Evolutionary conservation across 1,140 invertebrate species (phyloP).

Genomic region (Trachymyrmex cornetzi): DNA sequence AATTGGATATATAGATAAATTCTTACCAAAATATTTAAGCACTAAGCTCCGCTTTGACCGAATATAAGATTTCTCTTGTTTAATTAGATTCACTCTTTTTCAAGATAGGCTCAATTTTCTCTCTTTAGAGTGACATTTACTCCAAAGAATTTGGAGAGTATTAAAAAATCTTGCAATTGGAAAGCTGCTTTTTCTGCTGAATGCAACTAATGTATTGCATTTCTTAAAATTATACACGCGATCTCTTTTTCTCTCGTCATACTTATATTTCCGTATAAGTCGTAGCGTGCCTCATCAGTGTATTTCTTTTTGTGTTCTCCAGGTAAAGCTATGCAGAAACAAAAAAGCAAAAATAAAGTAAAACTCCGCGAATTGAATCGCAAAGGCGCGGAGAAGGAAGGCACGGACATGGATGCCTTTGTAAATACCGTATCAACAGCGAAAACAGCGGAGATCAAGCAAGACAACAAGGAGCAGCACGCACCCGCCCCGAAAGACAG

Average conservation of each 20-base stretch:
- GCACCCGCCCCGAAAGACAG: slow-evolving; percentile 63
- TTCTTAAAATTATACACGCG: neutral
- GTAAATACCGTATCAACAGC: slow-evolving; percentile 77
- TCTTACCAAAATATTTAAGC: too few relatives aligned
- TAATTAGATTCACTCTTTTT: too few relatives aligned
- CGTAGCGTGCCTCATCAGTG: neutral
- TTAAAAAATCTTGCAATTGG: too few relatives aligned
- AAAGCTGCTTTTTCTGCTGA: too few relatives aligned
- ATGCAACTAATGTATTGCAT: neutral
- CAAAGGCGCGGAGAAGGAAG: slow-evolving; percentile 86
- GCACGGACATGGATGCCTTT: slow-evolving; percentile 87
- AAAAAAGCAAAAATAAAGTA: slow-evolving; percentile 83
- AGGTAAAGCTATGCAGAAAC: slow-evolving; percentile 85
- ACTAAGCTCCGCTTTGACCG: too few relatives aligned
- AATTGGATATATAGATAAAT: too few relatives aligned
- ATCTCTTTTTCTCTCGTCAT: neutral
- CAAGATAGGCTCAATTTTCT: too few relatives aligned
- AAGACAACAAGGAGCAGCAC: slow-evolving; percentile 71
- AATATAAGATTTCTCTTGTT: too few relatives aligned
- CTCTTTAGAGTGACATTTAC: too few relatives aligned
- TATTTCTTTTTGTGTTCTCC: slow-evolving; percentile 29
- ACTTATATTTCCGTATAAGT: neutral
- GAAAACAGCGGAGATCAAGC: slow-evolving; percentile 73
- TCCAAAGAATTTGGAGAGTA: too few relatives aligned
- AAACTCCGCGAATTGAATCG: slow-evolving; percentile 84